These are phyloP conservation scores for Luffia ferchaultella DNA, from an alignment of 2,888 invertebrate genomes.

Conservation along the genomic window DNA sequence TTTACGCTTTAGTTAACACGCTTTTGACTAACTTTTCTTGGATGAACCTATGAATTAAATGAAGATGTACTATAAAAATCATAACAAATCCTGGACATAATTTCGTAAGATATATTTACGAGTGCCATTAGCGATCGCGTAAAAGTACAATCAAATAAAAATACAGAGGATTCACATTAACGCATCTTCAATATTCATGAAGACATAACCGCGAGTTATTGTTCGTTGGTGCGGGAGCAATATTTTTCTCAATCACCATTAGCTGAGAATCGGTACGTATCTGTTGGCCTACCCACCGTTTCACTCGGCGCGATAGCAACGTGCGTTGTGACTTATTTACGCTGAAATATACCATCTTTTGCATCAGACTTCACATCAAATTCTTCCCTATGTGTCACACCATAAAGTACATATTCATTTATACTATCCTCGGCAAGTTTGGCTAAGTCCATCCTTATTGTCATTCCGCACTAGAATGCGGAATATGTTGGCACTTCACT, in stretches of 20 bases:
- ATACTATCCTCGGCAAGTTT: slow-evolving; percentile 19
- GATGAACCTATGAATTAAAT: no score
- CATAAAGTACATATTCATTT: slow-evolving; percentile 20
- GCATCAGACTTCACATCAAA: slow-evolving; percentile 15
- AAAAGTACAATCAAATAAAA: slow-evolving; percentile 48
- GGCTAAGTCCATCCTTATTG: slow-evolving; percentile 28
- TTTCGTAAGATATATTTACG: slow-evolving; percentile 26
- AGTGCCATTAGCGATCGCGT: slow-evolving; percentile 29
- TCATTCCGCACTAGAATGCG: slow-evolving; percentile 54
- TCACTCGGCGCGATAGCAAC: slow-evolving; percentile 36
- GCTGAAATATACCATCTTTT: slow-evolving; percentile 36
- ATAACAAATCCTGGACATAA: slow-evolving; percentile 9
- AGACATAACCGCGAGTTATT: slow-evolving; percentile 59
- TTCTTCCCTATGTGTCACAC: slow-evolving; percentile 14
- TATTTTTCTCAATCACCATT: slow-evolving; percentile 67
- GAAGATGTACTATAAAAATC: no score
- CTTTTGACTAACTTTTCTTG: no score
- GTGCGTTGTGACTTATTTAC: slow-evolving; percentile 26
- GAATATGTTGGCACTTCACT: slow-evolving; percentile 66
- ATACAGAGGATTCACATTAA: slow-evolving; percentile 30
- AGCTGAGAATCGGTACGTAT: slow-evolving; percentile 37
- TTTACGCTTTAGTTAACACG: no score
- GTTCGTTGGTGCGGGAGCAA: slow-evolving; percentile 37
- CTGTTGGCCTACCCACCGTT: slow-evolving; percentile 53
- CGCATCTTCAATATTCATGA: slow-evolving; percentile 63